Evolutionary conservation across 1,140 invertebrate species (phyloP), one percentile per base, ranked within the genome.

Genomic region (Heterodera schachtii): DNA sequence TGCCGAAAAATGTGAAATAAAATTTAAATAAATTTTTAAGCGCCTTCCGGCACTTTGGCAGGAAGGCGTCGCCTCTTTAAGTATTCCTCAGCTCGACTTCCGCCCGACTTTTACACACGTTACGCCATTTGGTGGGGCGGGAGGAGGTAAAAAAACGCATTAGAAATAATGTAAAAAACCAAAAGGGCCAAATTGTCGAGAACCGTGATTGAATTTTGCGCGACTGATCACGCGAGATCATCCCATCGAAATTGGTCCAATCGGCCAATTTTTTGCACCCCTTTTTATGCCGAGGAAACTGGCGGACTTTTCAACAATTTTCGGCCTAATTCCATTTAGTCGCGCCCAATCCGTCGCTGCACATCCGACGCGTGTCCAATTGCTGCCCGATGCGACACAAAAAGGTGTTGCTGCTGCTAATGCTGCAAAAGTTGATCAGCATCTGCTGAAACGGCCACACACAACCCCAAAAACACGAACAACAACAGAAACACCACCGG

Each of bases 101-200:
- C 77, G 4, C 31, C 66, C n/a, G 77, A 78, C 77, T 78, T 78
- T 46, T 69, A 78, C 70, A 64, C 64, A 1, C 66, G 64, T 41
- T 78, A 78, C 49, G 66, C 77, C 31, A 46, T 78, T 7, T 43
- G 44, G 64, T 78, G 77, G 77, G 77, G 77, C 13, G 76, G 69
- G 16, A 41, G 69, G 11, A 71, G 21, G 69, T 71, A 1, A 60
- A 60, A n/a, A 52, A 6, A 52, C 49, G 6, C 11, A 8, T 52
- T 52, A 31, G 31, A 31, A 31, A 31, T 52, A 8, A 11, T 52
- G 6, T 52, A 52, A 52, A 52, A 52, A 52, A 52, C 31, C 31
- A 31, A 31, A 31, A 31, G 31, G 31, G 31, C 31, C 31, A 31
- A 31, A 31, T 31, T 31, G 31, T 31, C 31, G 31, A 31, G 31